Conservation (phyloP, 2,888 invertebrate genomes). For the Ochropleura leucogaster region DNA sequence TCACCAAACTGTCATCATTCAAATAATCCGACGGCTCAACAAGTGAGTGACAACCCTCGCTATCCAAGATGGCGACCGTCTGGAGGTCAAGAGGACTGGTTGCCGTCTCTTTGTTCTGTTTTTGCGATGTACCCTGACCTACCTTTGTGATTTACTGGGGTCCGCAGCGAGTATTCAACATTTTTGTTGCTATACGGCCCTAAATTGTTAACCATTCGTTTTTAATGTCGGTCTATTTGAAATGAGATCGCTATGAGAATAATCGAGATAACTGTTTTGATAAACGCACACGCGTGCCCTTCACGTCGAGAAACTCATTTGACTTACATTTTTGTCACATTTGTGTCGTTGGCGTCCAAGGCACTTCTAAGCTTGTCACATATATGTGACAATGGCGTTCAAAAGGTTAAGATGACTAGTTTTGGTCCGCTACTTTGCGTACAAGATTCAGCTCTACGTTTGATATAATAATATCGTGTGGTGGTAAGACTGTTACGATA, state of each 20-base stretch:
- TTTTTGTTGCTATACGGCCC: constrained; percentile 53
- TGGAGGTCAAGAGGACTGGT: constrained; percentile 82
- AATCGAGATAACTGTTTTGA: constrained; percentile 16
- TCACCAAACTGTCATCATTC: constrained; percentile 35
- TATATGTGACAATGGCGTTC: no score
- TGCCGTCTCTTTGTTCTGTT: constrained; percentile 76
- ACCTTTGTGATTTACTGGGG: constrained; percentile 81
- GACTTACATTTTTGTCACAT: no score
- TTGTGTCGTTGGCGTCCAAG: no score
- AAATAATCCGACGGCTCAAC: constrained; percentile 27
- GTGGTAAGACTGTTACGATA: no score
- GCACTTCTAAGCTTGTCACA: no score
- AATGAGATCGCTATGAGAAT: constrained; percentile 1
- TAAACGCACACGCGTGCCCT: no score
- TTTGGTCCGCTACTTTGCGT: neutral
- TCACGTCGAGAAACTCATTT: no score
- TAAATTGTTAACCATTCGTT: constrained; percentile 26
- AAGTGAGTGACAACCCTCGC: constrained; percentile 62
- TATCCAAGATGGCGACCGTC: constrained; percentile 73
- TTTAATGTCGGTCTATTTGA: constrained; percentile 37
- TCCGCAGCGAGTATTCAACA: constrained; percentile 48
- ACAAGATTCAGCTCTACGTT: neutral
- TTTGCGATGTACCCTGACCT: constrained; percentile 82
- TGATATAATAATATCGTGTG: neutral
- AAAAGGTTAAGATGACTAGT: neutral